Percentiles rank a stretch among this genome's conserved stretches.
Evolutionary conservation across 2,888 invertebrate species (phyloP).

Genomic region (Eupithecia exiguata): DNA sequence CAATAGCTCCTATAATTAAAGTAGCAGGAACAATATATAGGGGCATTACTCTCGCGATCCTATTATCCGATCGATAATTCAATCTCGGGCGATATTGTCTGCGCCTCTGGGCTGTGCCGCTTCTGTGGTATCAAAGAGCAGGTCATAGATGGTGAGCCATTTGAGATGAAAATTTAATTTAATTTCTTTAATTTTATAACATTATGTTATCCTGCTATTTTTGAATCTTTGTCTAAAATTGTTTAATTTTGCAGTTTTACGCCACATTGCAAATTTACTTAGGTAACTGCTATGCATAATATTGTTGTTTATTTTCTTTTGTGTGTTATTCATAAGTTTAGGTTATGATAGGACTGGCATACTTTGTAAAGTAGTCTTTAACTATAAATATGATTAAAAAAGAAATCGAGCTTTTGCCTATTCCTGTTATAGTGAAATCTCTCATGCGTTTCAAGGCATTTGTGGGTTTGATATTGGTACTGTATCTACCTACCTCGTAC

Average conservation of each 20-base stretch:
- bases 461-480: not conserved
- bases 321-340: too few relatives aligned
- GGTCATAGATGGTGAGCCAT: not conserved
- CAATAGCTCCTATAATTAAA: constrained; percentile 63
- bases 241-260: not conserved
- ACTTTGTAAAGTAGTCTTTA: too few relatives aligned
- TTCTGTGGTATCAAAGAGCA: constrained; percentile 51
- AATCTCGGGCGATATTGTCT: constrained; percentile 72
- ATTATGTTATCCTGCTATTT: not conserved
- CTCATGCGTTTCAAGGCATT: not conserved
- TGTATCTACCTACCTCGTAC: too few relatives aligned
- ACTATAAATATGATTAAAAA: too few relatives aligned
- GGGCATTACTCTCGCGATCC: constrained; percentile 70
- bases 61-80: constrained; percentile 79
- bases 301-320: too few relatives aligned
- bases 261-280: not conserved
- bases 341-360: too few relatives aligned
- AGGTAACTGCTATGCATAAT: too few relatives aligned
- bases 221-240: not conserved
- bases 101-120: constrained; percentile 65
- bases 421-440: not conserved
- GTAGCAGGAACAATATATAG: constrained; percentile 68
- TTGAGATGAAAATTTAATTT: not conserved
- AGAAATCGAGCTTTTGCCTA: not conserved
- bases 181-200: too few relatives aligned